Conservation (phyloP, 2,113 vertebrate species). For the Apistogramma diplotaenia region DNA sequence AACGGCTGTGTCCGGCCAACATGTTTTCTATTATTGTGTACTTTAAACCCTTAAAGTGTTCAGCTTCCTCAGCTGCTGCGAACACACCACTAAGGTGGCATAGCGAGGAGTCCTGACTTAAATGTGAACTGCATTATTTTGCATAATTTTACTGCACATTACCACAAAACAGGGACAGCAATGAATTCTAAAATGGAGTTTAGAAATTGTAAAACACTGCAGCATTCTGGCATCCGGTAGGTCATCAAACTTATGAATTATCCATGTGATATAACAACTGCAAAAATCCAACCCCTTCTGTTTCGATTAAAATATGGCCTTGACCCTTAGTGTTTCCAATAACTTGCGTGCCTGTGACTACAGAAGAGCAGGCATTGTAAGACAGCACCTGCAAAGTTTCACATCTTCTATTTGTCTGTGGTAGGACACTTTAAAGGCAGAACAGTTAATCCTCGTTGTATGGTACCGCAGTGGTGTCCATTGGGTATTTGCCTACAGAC, state of each 20-base stretch:
- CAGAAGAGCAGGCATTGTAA: constrained; percentile 10
- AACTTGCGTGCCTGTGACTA: not conserved
- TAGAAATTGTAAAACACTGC: not conserved
- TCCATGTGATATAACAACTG: not conserved
- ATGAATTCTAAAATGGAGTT: not conserved
- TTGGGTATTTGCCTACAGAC: not conserved
- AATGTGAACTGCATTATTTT: not conserved
- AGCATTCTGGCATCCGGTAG: not conserved
- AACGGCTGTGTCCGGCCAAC: too few species aligned
- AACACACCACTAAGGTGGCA: not conserved
- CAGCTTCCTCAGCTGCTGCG: not conserved
- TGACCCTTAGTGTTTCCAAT: not conserved
- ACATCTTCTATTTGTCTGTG: not conserved
- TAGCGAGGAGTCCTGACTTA: not conserved
- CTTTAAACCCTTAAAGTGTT: not conserved
- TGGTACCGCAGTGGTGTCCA: not conserved
- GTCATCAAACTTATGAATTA: not conserved
- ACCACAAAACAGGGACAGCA: not conserved
- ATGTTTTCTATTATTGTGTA: too few species aligned
- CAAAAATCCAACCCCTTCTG: not conserved
- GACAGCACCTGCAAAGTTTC: not conserved
- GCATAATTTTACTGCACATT: not conserved
- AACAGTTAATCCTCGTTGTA: not conserved
- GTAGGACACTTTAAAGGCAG: not conserved
- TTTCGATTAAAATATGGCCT: not conserved